These are phyloP conservation scores for Pristionchus entomophagus DNA, from an alignment of 2,888 invertebrate genomes.

Conservation along the genomic window DNA sequence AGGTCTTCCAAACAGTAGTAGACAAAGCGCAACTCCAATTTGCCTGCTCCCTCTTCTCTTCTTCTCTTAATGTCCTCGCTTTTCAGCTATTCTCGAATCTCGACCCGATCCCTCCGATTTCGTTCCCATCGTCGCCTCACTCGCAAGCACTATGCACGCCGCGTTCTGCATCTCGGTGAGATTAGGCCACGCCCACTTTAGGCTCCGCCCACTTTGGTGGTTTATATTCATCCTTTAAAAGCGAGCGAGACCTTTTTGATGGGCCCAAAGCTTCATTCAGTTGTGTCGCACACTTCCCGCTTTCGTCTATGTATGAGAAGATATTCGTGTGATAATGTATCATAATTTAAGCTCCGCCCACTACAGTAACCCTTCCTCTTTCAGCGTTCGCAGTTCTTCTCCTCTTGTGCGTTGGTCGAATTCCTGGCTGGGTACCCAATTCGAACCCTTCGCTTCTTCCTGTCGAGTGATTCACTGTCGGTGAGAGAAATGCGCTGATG, in stretches of 20 bases:
- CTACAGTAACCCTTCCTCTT: background rate
- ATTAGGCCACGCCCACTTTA: background rate
- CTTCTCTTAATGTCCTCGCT: too few relatives aligned
- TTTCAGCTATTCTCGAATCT: slow-evolving; percentile 3
- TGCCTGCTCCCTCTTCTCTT: too few relatives aligned
- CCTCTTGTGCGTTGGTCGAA: slow-evolving; percentile 49
- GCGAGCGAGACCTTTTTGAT: too few relatives aligned
- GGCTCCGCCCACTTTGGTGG: background rate
- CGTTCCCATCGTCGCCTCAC: slow-evolving; percentile 11
- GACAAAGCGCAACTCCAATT: too few relatives aligned
- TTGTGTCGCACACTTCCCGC: too few relatives aligned
- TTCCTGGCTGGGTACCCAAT: slow-evolving; percentile 53
- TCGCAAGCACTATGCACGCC: slow-evolving; percentile 45
- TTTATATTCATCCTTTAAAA: background rate
- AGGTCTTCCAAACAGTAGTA: too few relatives aligned
- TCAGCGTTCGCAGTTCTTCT: slow-evolving; percentile 45
- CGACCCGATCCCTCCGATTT: slow-evolving; percentile 43
- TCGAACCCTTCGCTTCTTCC: slow-evolving; percentile 54
- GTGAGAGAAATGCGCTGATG: background rate
- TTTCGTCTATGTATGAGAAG: too few relatives aligned
- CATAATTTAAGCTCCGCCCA: background rate
- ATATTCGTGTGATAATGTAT: too few relatives aligned
- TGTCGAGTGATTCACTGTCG: slow-evolving; percentile 45
- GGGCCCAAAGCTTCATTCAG: too few relatives aligned
- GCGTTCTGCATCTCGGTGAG: slow-evolving; percentile 45